phyloP scores from a whole-genome alignment of 1,140 invertebrate genomes.

The Druon quercuslanigerum region DNA sequence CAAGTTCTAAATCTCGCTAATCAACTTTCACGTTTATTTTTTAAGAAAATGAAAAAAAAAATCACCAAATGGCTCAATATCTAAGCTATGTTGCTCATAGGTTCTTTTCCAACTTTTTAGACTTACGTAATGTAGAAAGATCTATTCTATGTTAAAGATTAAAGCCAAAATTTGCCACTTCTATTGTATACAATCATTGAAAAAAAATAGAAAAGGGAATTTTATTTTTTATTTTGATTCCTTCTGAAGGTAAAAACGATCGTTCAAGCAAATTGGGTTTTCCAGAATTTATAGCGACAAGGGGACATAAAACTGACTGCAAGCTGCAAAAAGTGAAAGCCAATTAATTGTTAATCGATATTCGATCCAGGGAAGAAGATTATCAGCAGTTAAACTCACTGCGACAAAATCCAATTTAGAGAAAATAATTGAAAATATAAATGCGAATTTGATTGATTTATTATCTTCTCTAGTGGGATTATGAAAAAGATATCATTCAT shows the following conservation, averaged over 20 bases:
- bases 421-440: not conserved
- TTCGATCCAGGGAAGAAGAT: slow-evolving; percentile 2
- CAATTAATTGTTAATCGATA: slow-evolving; percentile 29
- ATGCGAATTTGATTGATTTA: too few relatives aligned
- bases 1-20: slow-evolving; percentile 14
- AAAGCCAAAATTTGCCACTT: too few relatives aligned
- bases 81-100: too few relatives aligned
- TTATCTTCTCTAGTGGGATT: too few relatives aligned
- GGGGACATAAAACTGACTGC: slow-evolving; percentile 1
- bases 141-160: too few relatives aligned
- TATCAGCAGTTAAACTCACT: not conserved
- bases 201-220: too few relatives aligned
- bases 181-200: too few relatives aligned
- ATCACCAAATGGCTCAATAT: slow-evolving; percentile 1
- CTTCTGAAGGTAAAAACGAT: too few relatives aligned
- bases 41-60: not conserved
- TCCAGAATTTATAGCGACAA: slow-evolving; percentile 2
- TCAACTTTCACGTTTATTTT: slow-evolving; percentile 8
- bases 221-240: too few relatives aligned
- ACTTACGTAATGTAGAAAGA: too few relatives aligned
- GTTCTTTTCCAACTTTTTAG: too few relatives aligned
- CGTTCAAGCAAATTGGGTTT: not conserved
- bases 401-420: slow-evolving; percentile 1
- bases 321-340: slow-evolving; percentile 1
- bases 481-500: too few relatives aligned